A percentile compares a stretch with the other conserved stretches of the same genome.
Conservation (phyloP, 2,113 vertebrate genomes). For the Peromyscus leucopus region DNA sequence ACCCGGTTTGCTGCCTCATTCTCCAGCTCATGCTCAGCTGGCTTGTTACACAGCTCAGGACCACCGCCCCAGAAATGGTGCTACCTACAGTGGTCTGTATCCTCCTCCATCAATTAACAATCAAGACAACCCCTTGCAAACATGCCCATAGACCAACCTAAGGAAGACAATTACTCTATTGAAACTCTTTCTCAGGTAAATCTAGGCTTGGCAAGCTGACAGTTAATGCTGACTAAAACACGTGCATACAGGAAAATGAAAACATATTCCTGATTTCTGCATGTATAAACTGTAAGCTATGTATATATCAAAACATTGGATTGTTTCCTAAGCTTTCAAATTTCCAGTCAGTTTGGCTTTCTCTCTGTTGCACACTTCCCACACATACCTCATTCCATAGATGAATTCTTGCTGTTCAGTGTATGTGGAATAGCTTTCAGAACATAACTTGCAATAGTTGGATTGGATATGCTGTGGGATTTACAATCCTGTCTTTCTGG, state of each 20-base stretch:
- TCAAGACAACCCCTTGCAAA: neutral
- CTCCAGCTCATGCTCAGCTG: neutral
- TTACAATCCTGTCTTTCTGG: slow-evolving; percentile 42
- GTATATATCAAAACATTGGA: neutral
- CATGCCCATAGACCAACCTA: no score
- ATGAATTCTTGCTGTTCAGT: slow-evolving; percentile 1
- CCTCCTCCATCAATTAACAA: no score
- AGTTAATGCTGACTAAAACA: neutral
- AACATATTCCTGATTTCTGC: neutral
- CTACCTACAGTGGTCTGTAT: neutral
- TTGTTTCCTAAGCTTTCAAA: neutral
- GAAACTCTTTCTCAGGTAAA: neutral
- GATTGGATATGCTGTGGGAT: neutral
- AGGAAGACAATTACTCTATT: neutral
- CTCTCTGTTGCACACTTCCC: neutral
- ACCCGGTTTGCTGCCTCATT: neutral
- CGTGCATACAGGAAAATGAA: neutral
- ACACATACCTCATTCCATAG: neutral
- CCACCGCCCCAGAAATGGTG: neutral
- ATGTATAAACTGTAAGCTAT: neutral
- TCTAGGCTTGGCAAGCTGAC: neutral
- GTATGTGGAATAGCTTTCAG: neutral
- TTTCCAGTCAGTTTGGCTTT: neutral
- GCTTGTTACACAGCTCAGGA: neutral
- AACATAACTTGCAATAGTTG: neutral